These are phyloP conservation scores for Ceratina calcarata DNA, from an alignment of 1,140 invertebrate species.

Conservation along the genomic window DNA sequence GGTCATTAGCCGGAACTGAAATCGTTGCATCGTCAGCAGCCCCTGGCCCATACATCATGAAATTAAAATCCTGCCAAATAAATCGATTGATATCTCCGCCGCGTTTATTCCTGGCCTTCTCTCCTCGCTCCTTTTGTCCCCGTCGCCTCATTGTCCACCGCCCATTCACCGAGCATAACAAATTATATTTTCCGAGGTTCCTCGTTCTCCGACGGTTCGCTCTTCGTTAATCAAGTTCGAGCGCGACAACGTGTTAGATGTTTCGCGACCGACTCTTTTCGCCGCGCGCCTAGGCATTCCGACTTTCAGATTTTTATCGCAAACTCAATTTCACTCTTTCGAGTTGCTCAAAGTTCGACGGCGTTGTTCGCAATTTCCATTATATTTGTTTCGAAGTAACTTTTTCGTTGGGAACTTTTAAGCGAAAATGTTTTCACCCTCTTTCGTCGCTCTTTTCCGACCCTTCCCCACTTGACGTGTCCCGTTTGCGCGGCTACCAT, in stretches of 20 bases:
- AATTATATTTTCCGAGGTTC: too few relatives aligned
- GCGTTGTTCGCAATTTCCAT: constrained; percentile 48
- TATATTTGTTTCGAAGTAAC: constrained; percentile 46
- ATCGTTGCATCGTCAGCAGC: constrained; percentile 53
- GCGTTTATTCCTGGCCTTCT: not conserved
- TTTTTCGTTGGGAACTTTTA: constrained; percentile 35
- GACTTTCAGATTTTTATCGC: constrained; percentile 21
- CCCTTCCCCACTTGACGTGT: not conserved
- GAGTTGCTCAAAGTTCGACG: constrained; percentile 31
- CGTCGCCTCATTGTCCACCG: not conserved
- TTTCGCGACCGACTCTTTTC: not conserved
- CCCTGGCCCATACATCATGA: constrained; percentile 46
- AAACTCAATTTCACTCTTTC: not conserved
- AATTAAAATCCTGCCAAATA: constrained; percentile 63
- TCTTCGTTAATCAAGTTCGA: not conserved
- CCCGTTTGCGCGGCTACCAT: constrained; percentile 13
- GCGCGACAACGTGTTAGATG: not conserved
- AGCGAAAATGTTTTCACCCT: constrained; percentile 41
- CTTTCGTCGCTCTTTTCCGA: not conserved
- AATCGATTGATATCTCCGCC: constrained; percentile 51
- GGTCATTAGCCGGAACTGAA: constrained; percentile 58
- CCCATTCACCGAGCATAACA: not conserved
- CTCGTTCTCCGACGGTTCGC: not conserved
- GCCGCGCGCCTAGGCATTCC: not conserved
- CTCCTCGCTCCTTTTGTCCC: not conserved